Base-by-base conservation (phyloP, 2,888 invertebrate species). In the Terebella lapidaria region DNA sequence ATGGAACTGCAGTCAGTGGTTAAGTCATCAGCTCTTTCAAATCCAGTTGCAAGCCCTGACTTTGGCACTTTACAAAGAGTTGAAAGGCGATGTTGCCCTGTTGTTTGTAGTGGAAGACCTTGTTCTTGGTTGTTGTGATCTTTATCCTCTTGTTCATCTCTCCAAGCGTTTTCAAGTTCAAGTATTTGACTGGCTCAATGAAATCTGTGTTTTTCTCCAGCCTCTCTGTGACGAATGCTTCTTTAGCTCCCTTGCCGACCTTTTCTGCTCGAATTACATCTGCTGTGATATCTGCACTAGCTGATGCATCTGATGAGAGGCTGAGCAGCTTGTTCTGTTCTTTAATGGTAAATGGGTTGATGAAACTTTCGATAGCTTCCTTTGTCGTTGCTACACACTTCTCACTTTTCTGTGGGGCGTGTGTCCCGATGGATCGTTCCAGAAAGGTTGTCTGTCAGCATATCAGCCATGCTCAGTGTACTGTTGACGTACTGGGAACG, bases 401-500 rank as follows among this genome's bases (percentile, higher is more conserved):
- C 47, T 56, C 56, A 24, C 56, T 26, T 55, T 55, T 68, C 63
- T 22, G 61, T 35, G 18, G 64, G 67, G 1, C 64, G 51, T 3
- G 59, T 10, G 30, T 68, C 65, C 51, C 58, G 30, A 47, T 70
- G 68, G 10, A 18, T 42, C 22, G 26, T 49, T 2, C 58, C 58
- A 46, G 0, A 1, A 27, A 5, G 10, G 5, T 15, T 5, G 10
- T 49, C 20, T 49, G 49, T 49, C 22, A 49, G 49, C 49, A 25
- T 26, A 25, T n/a, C n/a, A n/a, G n/a, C n/a, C n/a, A n/a, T n/a
- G n/a, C n/a, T n/a, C n/a, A n/a, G n/a, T n/a, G n/a, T n/a, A n/a
- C n/a, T n/a, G n/a, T n/a, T n/a, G n/a, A n/a, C n/a, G n/a, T n/a
- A n/a, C n/a, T n/a, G n/a, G n/a, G n/a, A n/a, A n/a, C n/a, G n/a